Evolutionary conservation across 53 echinoderm and acorn worm species (phyloP), one percentile per base, ranked within the genome.

Genomic region (Stichopus horrens): DNA sequence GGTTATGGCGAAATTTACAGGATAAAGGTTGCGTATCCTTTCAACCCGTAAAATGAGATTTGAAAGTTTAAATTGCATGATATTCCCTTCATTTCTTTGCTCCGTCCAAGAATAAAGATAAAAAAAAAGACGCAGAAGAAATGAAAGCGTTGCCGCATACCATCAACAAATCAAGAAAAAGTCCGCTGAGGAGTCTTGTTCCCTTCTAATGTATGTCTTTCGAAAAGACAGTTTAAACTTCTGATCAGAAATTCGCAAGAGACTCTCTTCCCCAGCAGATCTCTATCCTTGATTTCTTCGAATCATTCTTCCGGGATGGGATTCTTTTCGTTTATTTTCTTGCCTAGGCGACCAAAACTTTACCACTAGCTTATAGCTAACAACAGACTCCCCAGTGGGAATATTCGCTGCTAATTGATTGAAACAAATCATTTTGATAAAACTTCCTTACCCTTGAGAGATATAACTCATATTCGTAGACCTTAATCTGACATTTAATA

Each of bases 381-480:
- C 79, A 79, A 79, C 79, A 79, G 7, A 79, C 5, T 79, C 79
- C 16, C 63, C 79, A n/a, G 8, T 53, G 79, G 55, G 79, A 79
- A 79, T 79, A 53, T 54, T 53, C 13, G 55, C 4, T 54, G 79
- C 79, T 79, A 79, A 79, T 79, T 79, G 79, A 79, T 79, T 79
- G 79, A 79, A 79, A 79, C 79, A 79, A 79, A 79, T 79, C 79
- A 79, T 79, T 79, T 79, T 55, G 79, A 55, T 79, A 79, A 79
- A 79, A 53, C 79, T 52, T 55, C 79, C 53, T 6, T 53, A 53
- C 79, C 79, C 79, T 54, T 16, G 79, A 79, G 79, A 18, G 79
- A 79, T 79, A 79, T 55, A 79, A 79, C 79, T 79, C 79, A 79
- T 79, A 79, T 52, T 53, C n/a, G n/a, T 19, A 55, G 79, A 79